Base-by-base conservation (phyloP, 2,888 invertebrate species). In the Gisinianus flammeolus region DNA sequence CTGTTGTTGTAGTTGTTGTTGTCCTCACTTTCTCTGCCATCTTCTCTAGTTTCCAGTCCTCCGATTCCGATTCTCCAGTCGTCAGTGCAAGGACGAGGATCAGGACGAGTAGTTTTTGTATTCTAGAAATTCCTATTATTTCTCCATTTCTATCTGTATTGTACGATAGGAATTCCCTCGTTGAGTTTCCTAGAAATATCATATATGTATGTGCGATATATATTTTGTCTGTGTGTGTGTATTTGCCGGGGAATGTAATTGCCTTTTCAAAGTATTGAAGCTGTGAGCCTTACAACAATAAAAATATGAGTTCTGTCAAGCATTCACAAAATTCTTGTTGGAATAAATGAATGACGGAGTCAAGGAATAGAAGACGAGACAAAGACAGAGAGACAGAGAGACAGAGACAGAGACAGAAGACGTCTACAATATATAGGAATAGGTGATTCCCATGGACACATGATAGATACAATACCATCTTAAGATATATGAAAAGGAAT, bases 221-320 rank as follows among this genome's bases (percentile, higher is more conserved):
- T 12, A 35, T 5, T 35, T 12, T 35, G 35, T 35, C 12, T 62
- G 62, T 62, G 62, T 62, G n/a, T n/a, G n/a, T n/a, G n/a, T n/a
- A n/a, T n/a, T n/a, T 6, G 69, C n/a, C n/a, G 31, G 26, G 56
- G 71, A 71, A 71, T 71, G 71, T 71, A 71, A 71, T 71, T 71
- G 71, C 71, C 71, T 71, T 56, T 24, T 56, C 56, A 54, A 24
- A 54, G 26, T 70, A 52, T 70, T 28, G 26, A 3, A 33, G 52
- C 54, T 70, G 52, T 71, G 54, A 12, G 30, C 16, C 56, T 54
- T 28, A 54, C 56, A 71, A 28, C 71, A 56, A 71, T 71, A 71
- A 71, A 71, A 71, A 71, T n/a, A n/a, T 71, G 71, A 30, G 54
- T 28, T 71, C 71, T 71, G 30, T 71, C 54, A 31, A 30, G 71